Base-by-base conservation (phyloP, 53 echinoderm and acorn worm genomes). In the Mesocentrotus franciscanus region DNA sequence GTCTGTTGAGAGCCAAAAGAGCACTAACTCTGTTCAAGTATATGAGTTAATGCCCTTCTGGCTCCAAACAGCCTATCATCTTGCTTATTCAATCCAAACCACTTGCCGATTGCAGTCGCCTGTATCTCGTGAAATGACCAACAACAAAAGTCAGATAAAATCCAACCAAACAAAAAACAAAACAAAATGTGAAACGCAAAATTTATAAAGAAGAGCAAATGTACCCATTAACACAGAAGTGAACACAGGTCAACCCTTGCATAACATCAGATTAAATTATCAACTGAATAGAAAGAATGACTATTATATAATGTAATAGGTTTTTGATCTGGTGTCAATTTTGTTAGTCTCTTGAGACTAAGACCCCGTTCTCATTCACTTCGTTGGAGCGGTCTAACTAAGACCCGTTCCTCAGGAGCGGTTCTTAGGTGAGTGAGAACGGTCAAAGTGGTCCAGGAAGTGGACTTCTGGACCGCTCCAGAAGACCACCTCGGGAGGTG, bases 171-270 rank as follows among this genome's bases (percentile, higher is more conserved):
- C 84, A 17, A 9, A 84, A 49, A 84, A 84, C 49, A 64, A 18
- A 64, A 84, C 84, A 84, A 84, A 29, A 10, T 49, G 26, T 84
- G 55, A 87, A 85, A 87, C 87, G 14, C 56, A 85, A 56, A 81
- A 87, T 57, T n/a, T 12, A 55, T 27, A 58, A 56, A 87, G 29
- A 56, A 85, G 26, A 87, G 87, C 29, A 87, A 57, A 87, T 57
- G 15, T 33, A 57, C 24, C 26, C n/a, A 27, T 56, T 10, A 57
- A 56, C 3, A 42, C 14, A 85, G 57, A 85, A 56, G 22, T 26
- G 22, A 58, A 56, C n/a, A 57, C 87, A 87, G 58, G 16, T 12
- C 6, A 58, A 87, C 27, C 58, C 27, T 87, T 87, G 87, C 87
- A 56, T 87, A 87, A 14, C 39, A 39, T 55, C 49, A 22, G 1